These are phyloP conservation scores for Rhimphoctona megacephalus DNA, from an alignment of 2,888 invertebrate genomes.

Conservation along the genomic window DNA sequence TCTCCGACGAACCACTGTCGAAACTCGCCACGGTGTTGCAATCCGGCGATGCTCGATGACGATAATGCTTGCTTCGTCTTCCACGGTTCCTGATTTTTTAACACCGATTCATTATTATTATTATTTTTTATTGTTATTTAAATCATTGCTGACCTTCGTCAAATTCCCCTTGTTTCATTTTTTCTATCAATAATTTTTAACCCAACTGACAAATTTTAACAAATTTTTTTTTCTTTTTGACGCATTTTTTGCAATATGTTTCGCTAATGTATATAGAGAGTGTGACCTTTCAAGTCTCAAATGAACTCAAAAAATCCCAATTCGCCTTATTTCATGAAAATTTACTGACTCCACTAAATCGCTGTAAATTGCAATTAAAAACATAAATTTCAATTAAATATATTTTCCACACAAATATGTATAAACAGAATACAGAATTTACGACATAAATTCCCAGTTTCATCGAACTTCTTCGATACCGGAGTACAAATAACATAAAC, in stretches of 20 bases:
- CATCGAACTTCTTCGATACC: too few relatives aligned
- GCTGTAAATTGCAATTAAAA: not conserved
- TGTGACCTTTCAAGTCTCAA: not conserved
- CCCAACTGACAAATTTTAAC: not conserved
- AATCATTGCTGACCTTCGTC: not conserved
- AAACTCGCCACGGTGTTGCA: conserved; percentile 96
- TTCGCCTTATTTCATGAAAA: not conserved
- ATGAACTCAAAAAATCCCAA: not conserved
- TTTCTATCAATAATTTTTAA: not conserved
- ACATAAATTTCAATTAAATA: too few relatives aligned
- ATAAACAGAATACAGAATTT: not conserved
- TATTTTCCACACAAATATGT: too few relatives aligned
- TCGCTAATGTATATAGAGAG: not conserved
- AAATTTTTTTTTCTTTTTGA: not conserved
- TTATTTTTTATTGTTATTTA: not conserved
- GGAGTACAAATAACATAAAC: not conserved
- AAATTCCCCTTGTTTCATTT: too few relatives aligned
- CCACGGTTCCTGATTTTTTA: conserved; percentile 88
- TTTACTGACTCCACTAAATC: not conserved
- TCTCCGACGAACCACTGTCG: conserved; percentile 95
- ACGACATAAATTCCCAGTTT: not conserved
- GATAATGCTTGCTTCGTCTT: conserved; percentile 92
- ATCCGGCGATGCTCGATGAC: conserved; percentile 95
- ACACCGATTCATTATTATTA: not conserved
- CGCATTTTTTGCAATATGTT: not conserved